Conservation (phyloP, 2,797 vertebrate genomes). For the Aphelocoma californica region DNA sequence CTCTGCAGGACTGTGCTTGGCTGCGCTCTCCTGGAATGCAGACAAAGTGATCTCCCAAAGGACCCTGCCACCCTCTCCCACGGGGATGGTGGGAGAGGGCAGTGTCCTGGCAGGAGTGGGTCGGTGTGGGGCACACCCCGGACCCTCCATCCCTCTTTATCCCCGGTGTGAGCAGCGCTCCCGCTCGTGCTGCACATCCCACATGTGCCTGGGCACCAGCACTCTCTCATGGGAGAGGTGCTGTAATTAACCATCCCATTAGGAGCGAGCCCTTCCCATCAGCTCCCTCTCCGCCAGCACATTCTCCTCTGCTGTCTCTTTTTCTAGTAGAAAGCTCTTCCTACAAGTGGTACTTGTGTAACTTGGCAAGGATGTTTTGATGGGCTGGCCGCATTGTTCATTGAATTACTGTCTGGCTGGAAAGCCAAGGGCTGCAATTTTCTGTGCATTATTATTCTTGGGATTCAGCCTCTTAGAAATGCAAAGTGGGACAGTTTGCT, state of each 20-base stretch:
- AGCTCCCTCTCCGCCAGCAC: neutral
- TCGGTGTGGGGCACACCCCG: rapidly evolving
- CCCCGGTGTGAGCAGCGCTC: neutral
- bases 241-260: neutral
- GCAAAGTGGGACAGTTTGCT: slow-evolving; percentile 53
- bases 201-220: neutral
- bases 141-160: neutral
- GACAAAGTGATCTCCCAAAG: rapidly evolving
- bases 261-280: neutral
- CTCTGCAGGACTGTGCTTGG: neutral
- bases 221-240: rapidly evolving
- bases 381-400: slow-evolving; percentile 18
- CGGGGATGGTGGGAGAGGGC: neutral
- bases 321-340: slow-evolving; percentile 45
- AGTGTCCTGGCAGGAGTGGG: rapidly evolving
- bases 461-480: slow-evolving; percentile 65
- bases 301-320: slow-evolving; percentile 35
- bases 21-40: neutral
- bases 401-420: slow-evolving; percentile 43
- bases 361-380: slow-evolving; percentile 38
- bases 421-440: slow-evolving; percentile 61
- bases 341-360: slow-evolving; percentile 47
- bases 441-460: slow-evolving; percentile 64
- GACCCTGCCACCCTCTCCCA: rapidly evolving
- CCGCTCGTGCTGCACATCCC: neutral